These are phyloP conservation scores for Sitophilus oryzae DNA, from an alignment of 1,140 invertebrate genomes.

Conservation along the genomic window DNA sequence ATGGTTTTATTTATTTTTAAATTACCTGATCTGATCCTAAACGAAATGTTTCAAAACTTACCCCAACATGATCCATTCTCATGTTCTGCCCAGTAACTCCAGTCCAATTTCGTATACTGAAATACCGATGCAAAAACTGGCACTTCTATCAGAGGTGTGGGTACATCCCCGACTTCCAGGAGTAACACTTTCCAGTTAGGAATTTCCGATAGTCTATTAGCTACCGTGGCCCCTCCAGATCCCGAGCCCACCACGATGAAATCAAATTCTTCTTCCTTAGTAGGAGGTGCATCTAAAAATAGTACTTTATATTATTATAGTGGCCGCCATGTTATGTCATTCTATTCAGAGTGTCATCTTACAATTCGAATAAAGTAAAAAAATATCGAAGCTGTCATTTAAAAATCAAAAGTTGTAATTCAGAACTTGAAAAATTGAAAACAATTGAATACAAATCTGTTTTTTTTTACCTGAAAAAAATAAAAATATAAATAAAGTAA, in stretches of 20 bases:
- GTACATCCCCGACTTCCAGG: slow-evolving; percentile 61
- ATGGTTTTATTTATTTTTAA: no score
- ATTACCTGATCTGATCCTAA: no score
- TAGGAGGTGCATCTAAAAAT: slow-evolving; percentile 10
- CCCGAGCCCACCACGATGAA: slow-evolving; percentile 43
- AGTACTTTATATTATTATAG: neutral
- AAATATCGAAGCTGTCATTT: neutral
- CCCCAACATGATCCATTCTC: slow-evolving; percentile 45
- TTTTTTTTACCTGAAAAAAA: no score
- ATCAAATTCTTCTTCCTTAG: slow-evolving; percentile 35
- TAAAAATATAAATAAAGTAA: no score
- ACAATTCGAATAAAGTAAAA: neutral
- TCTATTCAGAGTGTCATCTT: slow-evolving; percentile 3
- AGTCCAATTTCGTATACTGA: slow-evolving; percentile 68
- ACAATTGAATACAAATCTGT: no score
- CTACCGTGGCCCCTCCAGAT: slow-evolving; percentile 53
- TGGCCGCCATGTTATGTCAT: neutral
- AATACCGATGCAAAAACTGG: slow-evolving; percentile 63
- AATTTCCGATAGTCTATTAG: slow-evolving; percentile 68
- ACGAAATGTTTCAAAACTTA: no score
- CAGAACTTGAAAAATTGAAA: no score
- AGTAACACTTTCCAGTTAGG: slow-evolving; percentile 63
- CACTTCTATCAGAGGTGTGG: slow-evolving; percentile 66
- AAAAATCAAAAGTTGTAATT: no score
- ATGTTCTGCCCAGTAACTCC: slow-evolving; percentile 70